Base-by-base conservation (phyloP, 2,888 invertebrate species). In the Beris chalybata region DNA sequence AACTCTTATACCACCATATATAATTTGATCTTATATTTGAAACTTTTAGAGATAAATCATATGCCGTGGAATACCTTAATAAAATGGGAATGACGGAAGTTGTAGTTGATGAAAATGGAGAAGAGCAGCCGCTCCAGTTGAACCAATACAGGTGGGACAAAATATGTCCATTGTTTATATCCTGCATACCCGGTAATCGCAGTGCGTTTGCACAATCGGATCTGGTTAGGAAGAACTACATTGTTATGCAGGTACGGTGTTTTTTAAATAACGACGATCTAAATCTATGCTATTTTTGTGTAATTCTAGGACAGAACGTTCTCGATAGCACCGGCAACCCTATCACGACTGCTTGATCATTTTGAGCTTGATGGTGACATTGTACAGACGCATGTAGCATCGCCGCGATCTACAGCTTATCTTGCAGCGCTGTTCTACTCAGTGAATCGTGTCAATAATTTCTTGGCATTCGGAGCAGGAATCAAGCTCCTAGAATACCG, bases 401-500 rank as follows among this genome's bases (percentile, higher is more conserved):
- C 92, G 0, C 91, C 92, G 0, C 84, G 91, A 6, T 89, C 91
- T 52, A 90, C 90, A 0, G 92, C 90, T 0, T 93, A 92, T 75
- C 78, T 92, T 52, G 92, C 91, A 0, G 87, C 87, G 1, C 83
- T 89, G 6, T 78, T 88, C 32, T 80, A 82, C 4, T 84, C 85
- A 29, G 84, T 87, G 38, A 84, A 85, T 67, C 83, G 85, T 50
- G 83, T 86, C 1, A 85, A 85, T 30, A 82, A 83, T 71, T 80
- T 89, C 43, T 77, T 86, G 68, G 87, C 85, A 2, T 89, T 87
- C 72, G 87, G 87, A 22, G 84, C 86, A 7, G 88, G 86, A 2
- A 75, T 79, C 30, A 82, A 75, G 71, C 72, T 79, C 0, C 71
- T 73, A 30, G 88, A 89, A 72, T 91, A 91, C 76, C 86, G 90